Percentiles rank a stretch among this genome's conserved stretches.
phyloP scores from a whole-genome alignment of 2,797 vertebrate species.

The Sebastes hubbsi region DNA sequence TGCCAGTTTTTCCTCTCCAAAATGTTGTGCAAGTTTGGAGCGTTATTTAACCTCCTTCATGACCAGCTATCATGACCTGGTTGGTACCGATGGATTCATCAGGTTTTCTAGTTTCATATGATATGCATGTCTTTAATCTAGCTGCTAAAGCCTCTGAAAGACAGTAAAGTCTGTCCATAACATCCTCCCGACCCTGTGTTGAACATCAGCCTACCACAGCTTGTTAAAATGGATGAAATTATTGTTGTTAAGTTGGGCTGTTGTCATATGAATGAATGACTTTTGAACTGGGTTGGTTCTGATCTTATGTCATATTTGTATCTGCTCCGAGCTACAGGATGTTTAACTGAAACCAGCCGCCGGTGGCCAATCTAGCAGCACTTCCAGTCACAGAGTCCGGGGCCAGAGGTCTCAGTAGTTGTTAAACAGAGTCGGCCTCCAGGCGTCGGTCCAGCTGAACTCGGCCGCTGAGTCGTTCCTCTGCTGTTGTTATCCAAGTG shows the following conservation, averaged over 20 bases:
- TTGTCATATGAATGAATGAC: background rate
- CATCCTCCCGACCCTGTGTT: too few relatives aligned
- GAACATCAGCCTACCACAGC: too few relatives aligned
- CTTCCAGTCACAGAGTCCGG: background rate
- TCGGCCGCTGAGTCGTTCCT: background rate
- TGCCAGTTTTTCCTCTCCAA: too few relatives aligned
- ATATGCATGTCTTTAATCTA: too few relatives aligned
- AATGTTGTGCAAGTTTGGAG: too few relatives aligned
- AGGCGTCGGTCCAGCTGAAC: constrained; percentile 15
- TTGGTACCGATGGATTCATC: too few relatives aligned
- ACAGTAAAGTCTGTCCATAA: too few relatives aligned
- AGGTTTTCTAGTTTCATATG: too few relatives aligned
- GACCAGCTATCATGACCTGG: too few relatives aligned
- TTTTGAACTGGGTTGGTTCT: background rate
- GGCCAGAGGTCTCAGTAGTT: background rate
- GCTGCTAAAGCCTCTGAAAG: too few relatives aligned
- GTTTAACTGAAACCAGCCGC: background rate
- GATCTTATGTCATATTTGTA: too few relatives aligned
- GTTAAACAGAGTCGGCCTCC: background rate
- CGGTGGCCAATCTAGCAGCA: background rate
- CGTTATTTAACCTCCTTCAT: too few relatives aligned
- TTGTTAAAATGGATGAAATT: background rate
- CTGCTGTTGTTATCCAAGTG: background rate
- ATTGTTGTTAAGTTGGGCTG: background rate
- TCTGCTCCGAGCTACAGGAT: background rate